These are phyloP conservation scores for Mormyrops attenuatus DNA, from an alignment of 2,797 vertebrate species.

Conservation along the genomic window DNA sequence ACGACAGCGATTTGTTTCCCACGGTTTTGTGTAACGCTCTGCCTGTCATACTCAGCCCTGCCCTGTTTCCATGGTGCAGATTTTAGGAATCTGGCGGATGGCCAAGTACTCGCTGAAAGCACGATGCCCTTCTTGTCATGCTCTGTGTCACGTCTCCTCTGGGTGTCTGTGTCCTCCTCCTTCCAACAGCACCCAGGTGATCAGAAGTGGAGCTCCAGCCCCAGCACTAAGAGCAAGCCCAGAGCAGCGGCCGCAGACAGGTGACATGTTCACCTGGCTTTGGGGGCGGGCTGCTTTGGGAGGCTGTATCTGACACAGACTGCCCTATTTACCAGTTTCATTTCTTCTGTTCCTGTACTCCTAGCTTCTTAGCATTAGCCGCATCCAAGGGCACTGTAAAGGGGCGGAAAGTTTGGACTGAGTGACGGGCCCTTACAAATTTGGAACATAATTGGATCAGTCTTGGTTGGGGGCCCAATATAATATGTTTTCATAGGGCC, in stretches of 20 bases:
- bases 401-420: neutral
- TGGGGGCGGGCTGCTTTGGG: neutral
- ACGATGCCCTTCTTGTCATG: neutral
- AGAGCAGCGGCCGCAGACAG: conserved; percentile 42
- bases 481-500: neutral
- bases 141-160: neutral
- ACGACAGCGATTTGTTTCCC: neutral
- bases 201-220: conserved; percentile 32
- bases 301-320: neutral
- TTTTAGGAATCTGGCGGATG: neutral
- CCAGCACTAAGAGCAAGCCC: conserved; percentile 42
- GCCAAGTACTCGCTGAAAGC: neutral
- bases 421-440: neutral
- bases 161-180: neutral
- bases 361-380: neutral
- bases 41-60: neutral
- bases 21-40: neutral
- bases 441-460: neutral
- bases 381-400: neutral
- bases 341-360: neutral
- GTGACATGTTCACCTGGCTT: conserved; percentile 32
- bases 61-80: neutral
- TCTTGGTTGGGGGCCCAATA: neutral
- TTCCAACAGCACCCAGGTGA: conserved; percentile 35
- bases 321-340: neutral